Percentiles rank a stretch among this genome's conserved stretches.
Evolutionary conservation across 2,888 invertebrate genomes (phyloP).

Genomic region (Nymphalis c-album): DNA sequence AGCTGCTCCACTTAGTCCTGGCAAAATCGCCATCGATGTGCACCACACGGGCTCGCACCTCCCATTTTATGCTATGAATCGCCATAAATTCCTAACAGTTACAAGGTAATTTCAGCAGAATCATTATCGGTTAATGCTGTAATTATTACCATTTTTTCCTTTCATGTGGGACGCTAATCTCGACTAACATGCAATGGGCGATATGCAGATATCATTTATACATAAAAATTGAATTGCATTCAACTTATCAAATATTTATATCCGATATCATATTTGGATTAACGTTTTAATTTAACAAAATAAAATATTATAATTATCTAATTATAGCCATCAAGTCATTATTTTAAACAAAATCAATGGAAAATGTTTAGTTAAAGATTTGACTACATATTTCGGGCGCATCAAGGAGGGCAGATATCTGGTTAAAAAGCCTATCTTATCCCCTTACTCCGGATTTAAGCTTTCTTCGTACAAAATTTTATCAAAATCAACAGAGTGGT

Average conservation of each 20-base stretch:
- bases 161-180: conserved; percentile 70
- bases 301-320: background rate
- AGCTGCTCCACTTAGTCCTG: conserved; percentile 68
- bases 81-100: conserved; percentile 66
- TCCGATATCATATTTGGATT: no score
- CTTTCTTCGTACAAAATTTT: no score
- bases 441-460: no score
- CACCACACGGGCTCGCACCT: conserved; percentile 40
- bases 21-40: conserved; percentile 51
- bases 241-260: background rate
- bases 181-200: conserved; percentile 44
- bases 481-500: no score
- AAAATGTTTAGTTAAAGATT: no score
- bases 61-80: conserved; percentile 44
- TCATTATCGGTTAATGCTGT: conserved; percentile 64
- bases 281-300: background rate
- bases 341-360: no score
- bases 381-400: no score
- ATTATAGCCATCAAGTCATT: no score
- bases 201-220: conserved; percentile 21
- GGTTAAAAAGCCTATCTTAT: no score
- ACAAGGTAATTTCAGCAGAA: conserved; percentile 58
- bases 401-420: no score
- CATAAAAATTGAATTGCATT: conserved; percentile 19
- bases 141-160: conserved; percentile 63